Evolutionary conservation across 2,113 vertebrate genomes (phyloP), one percentile per base, ranked within the genome.

Genomic region (Tetrax tetrax): DNA sequence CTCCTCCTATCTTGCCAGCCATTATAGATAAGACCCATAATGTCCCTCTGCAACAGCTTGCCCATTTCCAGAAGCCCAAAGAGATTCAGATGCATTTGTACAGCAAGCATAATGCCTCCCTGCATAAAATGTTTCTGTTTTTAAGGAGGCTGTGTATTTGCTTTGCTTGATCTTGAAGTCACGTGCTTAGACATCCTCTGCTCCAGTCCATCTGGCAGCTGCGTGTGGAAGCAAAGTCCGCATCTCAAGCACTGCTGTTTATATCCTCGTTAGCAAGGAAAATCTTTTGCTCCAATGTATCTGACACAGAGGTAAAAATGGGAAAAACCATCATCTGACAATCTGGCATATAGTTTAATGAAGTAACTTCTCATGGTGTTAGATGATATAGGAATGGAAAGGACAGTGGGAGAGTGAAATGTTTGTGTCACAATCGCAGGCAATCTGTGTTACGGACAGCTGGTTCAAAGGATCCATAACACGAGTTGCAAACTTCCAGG

Each of bases 201-300:
- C 79, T 93, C 72, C 6, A 8, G 54, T 57, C 94, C 80, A 65
- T 94, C 92, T 93, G 80, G 85, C 76, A 92, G 83, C 61, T 89
- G 90, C 56, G 43, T 69, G 24, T 64, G 56, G 88, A 90, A 68
- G n/a, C 33, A 85, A 91, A 96, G 66, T 41, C 29, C 53, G 53
- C n/a, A 24, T 53, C 53, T 54, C 48, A 91, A 81, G 61, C 24
- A 5, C 60, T 53, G 56, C 60, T 92, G 69, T 93, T 96, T 65
- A 54, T 65, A 72, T 41, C n/a, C 41, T 82, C 80, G 91, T 89
- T 69, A 95, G 6, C 57, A 59, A 65, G 37, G 61, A 74, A 82
- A 93, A 63, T 37, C 35, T 95, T 78, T 65, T 75, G 60, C 23
- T 83, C 21, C 37, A 60, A 3, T 3, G 3, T 24, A 56, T 71